Evolutionary conservation across 2,113 vertebrate genomes (phyloP), one percentile per base, ranked within the genome.

Genomic region (Litocranius walleri): DNA sequence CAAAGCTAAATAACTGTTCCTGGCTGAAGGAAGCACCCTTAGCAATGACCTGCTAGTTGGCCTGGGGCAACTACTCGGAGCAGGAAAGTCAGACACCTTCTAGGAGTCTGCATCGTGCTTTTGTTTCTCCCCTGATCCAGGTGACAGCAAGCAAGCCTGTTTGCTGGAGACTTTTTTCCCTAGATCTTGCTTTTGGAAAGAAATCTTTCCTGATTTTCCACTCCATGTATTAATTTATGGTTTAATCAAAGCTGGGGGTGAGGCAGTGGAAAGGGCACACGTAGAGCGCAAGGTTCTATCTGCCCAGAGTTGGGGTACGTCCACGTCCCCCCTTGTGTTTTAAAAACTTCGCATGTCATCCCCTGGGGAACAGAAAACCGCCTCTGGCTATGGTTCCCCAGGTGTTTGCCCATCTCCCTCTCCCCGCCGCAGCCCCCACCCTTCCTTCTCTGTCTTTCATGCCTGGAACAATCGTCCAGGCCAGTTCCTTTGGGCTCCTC

Each of bases 401-500:
- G 95, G 97, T 97, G 94, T 90, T 62, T 4, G 36, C 95, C 30
- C 1, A 15, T 2, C 15, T 56, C 67, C 21, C 15, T 8, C 36
- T 7, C 50, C 25, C 0, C 0, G 2, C 2, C 0, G 2, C 40
- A 40, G 40, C 13, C 3, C 40, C 61, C 10, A 16, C 19, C 13
- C 30, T 50, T 77, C 21, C 57, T 85, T 15, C 50, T 88, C 61
- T 74, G 33, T 52, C 40, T 94, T 95, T 90, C 80, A 84, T 95
- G 81, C 54, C 74, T 91, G 56, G 67, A 94, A 95, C 89, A 95
- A 54, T 96, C 10, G 4, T 59, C 82, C 45, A 0, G 45, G 84
- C 93, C 40, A 77, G 67, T 40, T 81, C 89, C 96, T 92, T 50
- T 85, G 92, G 96, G 92, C 74, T 81, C 48, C 82, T 90, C 36